Evolutionary conservation across 2,113 vertebrate species (phyloP), one percentile per base, ranked within the genome.

Genomic region (Formicarius rufipectus): DNA sequence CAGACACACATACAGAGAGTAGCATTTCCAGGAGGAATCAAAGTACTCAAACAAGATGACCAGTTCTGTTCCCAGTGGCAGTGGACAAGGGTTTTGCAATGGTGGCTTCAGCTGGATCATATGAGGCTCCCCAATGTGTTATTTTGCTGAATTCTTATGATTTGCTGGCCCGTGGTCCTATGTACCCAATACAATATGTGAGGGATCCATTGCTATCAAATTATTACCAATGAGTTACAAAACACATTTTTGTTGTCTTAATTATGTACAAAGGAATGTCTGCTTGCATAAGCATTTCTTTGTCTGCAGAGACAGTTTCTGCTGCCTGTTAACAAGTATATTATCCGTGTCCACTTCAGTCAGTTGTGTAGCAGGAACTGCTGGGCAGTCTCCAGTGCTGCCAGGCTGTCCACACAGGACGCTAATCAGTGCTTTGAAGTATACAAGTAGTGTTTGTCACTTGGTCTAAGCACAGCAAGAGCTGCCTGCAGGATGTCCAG

Each of bases 401-500:
- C 53, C 44, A 33, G 33, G 40, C 64, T 92, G 62, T 71, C 75
- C 31, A 77, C 45, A 25, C 53, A 49, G 83, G 80, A 37, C 69
- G n/a, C 52, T 83, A 83, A 83, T 80, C 80, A 86, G 72, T n/a
- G 31, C 59, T 88, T 66, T 69, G 68, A 86, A 80, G 72, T n/a
- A 27, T 37, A 56, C 58, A 56, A 64, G 72, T 87, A 53, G 12
- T 55, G 47, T 63, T 78, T 94, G 56, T 82, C 31, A 30, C 69
- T 59, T 78, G 74, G 64, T 84, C 50, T 77, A 45, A 59, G 56
- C 82, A 78, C 69, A 93, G 66, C 82, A 87, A 78, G 69, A 93
- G 60, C 56, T 87, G 93, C 81, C 88, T 87, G 72, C 55, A 93
- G 75, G 94, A 37, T 88, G 84, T 93, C 22, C 63, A 76, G 67